phyloP scores from a whole-genome alignment of 2,888 invertebrate genomes.

The Synergus umbraculus region DNA sequence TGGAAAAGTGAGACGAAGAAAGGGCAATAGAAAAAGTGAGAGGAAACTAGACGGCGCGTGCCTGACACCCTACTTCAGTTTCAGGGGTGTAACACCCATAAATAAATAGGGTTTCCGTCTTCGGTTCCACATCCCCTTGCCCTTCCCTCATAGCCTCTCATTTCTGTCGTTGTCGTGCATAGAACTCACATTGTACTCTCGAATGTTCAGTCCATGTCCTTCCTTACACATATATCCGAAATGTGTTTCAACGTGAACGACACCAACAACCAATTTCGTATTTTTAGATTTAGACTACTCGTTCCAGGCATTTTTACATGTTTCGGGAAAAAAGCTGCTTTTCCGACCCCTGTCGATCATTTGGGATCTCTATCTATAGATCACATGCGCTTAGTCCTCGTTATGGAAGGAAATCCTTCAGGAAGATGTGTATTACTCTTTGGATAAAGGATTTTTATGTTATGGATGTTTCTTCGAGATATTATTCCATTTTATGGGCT shows the following conservation, averaged over 20 bases:
- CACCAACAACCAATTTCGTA: constrained; percentile 38
- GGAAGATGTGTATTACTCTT: constrained; percentile 14
- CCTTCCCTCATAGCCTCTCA: constrained; percentile 20
- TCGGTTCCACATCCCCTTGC: constrained; percentile 61
- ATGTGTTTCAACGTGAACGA: constrained; percentile 10
- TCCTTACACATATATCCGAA: background rate
- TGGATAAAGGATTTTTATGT: constrained; percentile 7
- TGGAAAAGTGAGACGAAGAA: constrained; percentile 56
- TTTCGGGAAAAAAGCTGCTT: constrained; percentile 48
- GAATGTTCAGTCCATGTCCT: constrained; percentile 21
- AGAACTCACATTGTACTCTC: constrained; percentile 4
- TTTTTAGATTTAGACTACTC: constrained; percentile 44
- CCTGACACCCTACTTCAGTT: constrained; percentile 71
- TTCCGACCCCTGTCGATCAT: constrained; percentile 9
- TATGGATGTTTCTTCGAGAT: background rate
- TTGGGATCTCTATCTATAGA: constrained; percentile 33
- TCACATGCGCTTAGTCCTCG: constrained; percentile 46
- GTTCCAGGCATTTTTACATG: constrained; percentile 43
- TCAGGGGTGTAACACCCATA: constrained; percentile 73
- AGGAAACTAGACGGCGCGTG: constrained; percentile 69
- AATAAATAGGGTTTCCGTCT: constrained; percentile 76
- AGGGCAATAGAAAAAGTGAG: constrained; percentile 51
- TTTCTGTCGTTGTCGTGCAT: constrained; percentile 42
- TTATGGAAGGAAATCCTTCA: constrained; percentile 53
- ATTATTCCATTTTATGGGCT: too few relatives aligned